Conservation (phyloP, 2,797 vertebrate genomes). For the Ctenosaura bakeri region DNA sequence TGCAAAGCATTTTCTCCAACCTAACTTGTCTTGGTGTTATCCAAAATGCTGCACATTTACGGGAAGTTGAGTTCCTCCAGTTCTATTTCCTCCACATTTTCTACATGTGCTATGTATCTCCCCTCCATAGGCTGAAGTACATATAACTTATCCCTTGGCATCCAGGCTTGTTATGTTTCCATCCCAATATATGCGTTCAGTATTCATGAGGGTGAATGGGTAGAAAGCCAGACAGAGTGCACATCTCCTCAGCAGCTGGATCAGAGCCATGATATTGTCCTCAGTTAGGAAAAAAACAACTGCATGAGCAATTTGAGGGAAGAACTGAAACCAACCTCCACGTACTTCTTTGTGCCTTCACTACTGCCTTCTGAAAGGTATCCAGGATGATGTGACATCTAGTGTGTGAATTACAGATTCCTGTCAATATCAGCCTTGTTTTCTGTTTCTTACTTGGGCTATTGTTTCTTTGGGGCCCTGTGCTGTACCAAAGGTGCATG, state of each 20-base stretch:
- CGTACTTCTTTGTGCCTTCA: conserved; percentile 43
- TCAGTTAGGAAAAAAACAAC: conserved; percentile 74
- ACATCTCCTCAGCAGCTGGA: conserved; percentile 53
- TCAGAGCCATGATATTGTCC: conserved; percentile 75
- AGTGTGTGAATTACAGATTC: conserved; percentile 35
- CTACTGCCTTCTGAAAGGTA: conserved; percentile 14
- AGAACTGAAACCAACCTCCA: conserved; percentile 77
- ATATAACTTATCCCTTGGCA: conserved; percentile 68
- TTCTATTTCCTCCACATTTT: conserved; percentile 24
- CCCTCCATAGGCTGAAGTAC: conserved; percentile 44
- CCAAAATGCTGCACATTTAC: conserved; percentile 22
- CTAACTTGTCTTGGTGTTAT: conserved; percentile 39
- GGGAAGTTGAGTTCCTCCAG: conserved; percentile 6
- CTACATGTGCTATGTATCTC: conserved; percentile 40
- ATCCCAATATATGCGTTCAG: conserved; percentile 63
- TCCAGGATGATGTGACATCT: conserved; percentile 34
- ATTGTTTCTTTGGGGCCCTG: conserved; percentile 40
- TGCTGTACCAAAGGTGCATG: neutral
- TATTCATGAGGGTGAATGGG: conserved; percentile 64
- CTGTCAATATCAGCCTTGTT: conserved; percentile 36
- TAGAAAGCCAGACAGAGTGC: conserved; percentile 65
- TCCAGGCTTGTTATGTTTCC: conserved; percentile 59
- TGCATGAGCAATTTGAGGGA: conserved; percentile 73
- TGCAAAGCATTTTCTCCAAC: conserved; percentile 18
- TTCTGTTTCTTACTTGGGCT: conserved; percentile 58